These are phyloP conservation scores for Nomada ferruginata DNA, from an alignment of 2,888 invertebrate species.

Conservation along the genomic window DNA sequence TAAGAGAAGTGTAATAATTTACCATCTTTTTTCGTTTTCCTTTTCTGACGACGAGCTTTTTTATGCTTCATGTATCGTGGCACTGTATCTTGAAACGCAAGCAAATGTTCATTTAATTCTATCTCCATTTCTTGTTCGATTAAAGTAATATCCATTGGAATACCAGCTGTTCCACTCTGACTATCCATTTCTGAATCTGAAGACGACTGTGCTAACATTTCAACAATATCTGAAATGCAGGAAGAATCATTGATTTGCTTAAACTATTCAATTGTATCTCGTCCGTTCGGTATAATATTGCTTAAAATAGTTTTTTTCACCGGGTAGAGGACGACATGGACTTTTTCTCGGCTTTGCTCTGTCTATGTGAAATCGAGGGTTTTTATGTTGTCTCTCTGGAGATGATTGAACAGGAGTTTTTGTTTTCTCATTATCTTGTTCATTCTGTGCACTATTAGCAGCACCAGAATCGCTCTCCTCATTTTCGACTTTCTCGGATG, in stretches of 20 bases:
- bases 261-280: background rate
- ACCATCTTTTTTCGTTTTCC: slow-evolving; percentile 75
- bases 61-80: slow-evolving; percentile 79
- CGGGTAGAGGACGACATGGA: slow-evolving; percentile 79
- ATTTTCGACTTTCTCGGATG: slow-evolving; percentile 57
- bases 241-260: background rate
- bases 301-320: slow-evolving; percentile 56
- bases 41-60: slow-evolving; percentile 76
- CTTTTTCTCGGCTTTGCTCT: slow-evolving; percentile 81
- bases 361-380: slow-evolving; percentile 75
- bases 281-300: background rate
- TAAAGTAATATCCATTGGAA: slow-evolving; percentile 64
- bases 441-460: slow-evolving; percentile 29
- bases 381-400: slow-evolving; percentile 72
- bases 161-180: slow-evolving; percentile 63
- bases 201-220: slow-evolving; percentile 76
- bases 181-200: slow-evolving; percentile 78
- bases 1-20: background rate
- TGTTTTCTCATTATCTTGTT: slow-evolving; percentile 66
- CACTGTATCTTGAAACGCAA: slow-evolving; percentile 84
- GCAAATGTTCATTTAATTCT: slow-evolving; percentile 83
- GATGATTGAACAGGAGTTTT: slow-evolving; percentile 59
- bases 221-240: slow-evolving; percentile 74
- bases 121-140: slow-evolving; percentile 79
- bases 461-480: slow-evolving; percentile 38